A percentile compares a stretch with the other conserved stretches of the same genome.
These are phyloP conservation scores for Leptinotarsa undecemlineata DNA, from an alignment of 1,140 invertebrate genomes.

Conservation along the genomic window DNA sequence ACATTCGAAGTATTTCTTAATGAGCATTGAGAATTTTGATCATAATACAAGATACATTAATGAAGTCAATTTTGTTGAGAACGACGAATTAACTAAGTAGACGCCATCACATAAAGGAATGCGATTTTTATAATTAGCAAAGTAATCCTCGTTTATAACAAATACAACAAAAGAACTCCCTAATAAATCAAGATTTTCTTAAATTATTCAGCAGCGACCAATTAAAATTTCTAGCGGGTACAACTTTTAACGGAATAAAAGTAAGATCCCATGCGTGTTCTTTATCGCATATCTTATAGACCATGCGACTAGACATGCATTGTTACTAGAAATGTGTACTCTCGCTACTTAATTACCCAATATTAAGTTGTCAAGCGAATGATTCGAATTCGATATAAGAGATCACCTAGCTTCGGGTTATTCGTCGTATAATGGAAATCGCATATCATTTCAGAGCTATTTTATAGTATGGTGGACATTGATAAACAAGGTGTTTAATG, in stretches of 20 bases:
- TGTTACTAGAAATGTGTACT: conserved; percentile 3
- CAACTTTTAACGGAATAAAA: neutral
- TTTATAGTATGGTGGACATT: neutral
- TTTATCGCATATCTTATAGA: neutral
- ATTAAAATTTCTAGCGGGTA: neutral
- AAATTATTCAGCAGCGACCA: neutral
- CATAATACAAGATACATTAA: too few species aligned
- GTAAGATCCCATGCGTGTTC: neutral
- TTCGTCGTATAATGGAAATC: neutral
- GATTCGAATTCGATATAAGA: neutral
- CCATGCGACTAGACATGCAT: conserved; percentile 7
- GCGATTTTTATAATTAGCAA: neutral
- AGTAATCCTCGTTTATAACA: neutral
- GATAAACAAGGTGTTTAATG: neutral
- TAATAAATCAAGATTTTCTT: conserved; percentile 1
- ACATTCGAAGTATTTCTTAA: too few species aligned
- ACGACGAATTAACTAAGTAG: too few species aligned
- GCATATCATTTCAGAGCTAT: neutral
- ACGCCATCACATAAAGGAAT: neutral
- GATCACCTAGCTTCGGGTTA: neutral
- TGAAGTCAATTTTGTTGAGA: too few species aligned
- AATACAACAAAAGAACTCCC: neutral
- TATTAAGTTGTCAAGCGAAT: neutral
- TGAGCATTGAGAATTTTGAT: too few species aligned
- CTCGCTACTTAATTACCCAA: conserved; percentile 2